A percentile compares a stretch with the other conserved stretches of the same genome.
phyloP scores from a whole-genome alignment of 2,888 invertebrate species.

The Acrocyrtus sp. region DNA sequence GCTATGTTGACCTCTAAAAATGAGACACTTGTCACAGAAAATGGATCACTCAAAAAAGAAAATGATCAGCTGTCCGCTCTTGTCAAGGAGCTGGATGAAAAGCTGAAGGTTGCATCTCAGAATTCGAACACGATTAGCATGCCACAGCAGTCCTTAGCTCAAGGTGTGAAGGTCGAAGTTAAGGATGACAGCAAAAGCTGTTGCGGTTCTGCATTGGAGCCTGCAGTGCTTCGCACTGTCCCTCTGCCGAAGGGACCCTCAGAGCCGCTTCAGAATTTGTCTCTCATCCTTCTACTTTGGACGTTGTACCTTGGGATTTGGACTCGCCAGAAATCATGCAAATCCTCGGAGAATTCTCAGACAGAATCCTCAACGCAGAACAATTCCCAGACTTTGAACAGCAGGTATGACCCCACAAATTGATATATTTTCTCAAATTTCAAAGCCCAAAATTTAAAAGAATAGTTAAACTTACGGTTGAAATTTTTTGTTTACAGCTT shows the following conservation, averaged over 20 bases:
- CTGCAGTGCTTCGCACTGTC: slow-evolving; percentile 63
- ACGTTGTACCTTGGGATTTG: slow-evolving; percentile 57
- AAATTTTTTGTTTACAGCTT: slow-evolving; percentile 13
- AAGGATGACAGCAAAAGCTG: slow-evolving; percentile 12
- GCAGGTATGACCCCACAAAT: too few species aligned
- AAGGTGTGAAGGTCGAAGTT: slow-evolving; percentile 17
- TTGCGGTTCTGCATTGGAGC: slow-evolving; percentile 56
- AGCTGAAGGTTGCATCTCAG: slow-evolving; percentile 33
- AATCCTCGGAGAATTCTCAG: slow-evolving; percentile 57
- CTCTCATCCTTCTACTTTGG: slow-evolving; percentile 56
- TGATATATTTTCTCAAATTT: too few species aligned
- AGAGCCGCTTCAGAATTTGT: slow-evolving; percentile 55
- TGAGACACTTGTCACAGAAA: slow-evolving; percentile 30
- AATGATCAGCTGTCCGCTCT: slow-evolving; percentile 47
- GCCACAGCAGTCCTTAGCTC: not conserved
- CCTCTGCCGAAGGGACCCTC: slow-evolving; percentile 63
- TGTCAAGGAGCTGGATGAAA: slow-evolving; percentile 54
- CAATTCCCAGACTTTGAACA: slow-evolving; percentile 50
- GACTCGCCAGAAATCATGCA: slow-evolving; percentile 59
- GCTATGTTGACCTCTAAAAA: slow-evolving; percentile 7
- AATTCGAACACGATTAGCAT: slow-evolving; percentile 16
- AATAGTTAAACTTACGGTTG: not conserved
- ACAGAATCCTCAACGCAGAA: slow-evolving; percentile 54
- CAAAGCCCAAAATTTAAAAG: too few species aligned
- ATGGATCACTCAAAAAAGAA: slow-evolving; percentile 49